phyloP scores from a whole-genome alignment of 92 coral and sea anemone genomes.

The Nematostella vectensis region DNA sequence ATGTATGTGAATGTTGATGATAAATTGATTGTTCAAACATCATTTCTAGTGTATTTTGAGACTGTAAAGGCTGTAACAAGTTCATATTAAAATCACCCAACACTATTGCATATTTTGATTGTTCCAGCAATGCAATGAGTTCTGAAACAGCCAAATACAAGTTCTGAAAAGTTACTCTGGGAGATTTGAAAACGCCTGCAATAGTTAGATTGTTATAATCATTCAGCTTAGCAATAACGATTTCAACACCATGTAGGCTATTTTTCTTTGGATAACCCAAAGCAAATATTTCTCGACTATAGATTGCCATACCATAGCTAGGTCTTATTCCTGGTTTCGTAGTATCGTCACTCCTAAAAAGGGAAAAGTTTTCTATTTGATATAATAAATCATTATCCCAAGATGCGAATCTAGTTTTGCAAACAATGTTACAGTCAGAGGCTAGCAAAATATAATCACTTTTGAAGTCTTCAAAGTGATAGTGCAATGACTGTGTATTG shows the following conservation, averaged over 20 bases:
- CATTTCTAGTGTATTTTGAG: constrained; percentile 10
- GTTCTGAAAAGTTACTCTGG: constrained; percentile 10
- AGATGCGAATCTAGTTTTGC: constrained; percentile 18
- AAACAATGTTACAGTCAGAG: constrained; percentile 14
- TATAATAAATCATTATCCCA: constrained; percentile 12
- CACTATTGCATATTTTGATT: constrained; percentile 8
- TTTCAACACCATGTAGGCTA: constrained; percentile 34
- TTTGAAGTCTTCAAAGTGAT: constrained; percentile 36
- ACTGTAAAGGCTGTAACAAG: constrained; percentile 9
- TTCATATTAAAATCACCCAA: constrained; percentile 21
- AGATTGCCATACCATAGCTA: constrained; percentile 32
- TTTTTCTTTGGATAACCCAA: constrained; percentile 24
- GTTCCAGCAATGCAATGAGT: constrained; percentile 3
- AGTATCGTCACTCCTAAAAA: constrained; percentile 25
- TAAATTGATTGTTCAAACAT: constrained; percentile 24
- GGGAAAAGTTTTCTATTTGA: constrained; percentile 9
- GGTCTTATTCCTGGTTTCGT: constrained; percentile 12
- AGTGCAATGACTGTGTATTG: constrained; percentile 45
- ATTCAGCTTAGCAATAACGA: constrained; percentile 15
- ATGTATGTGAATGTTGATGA: too few relatives aligned
- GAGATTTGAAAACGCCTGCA: constrained; percentile 18
- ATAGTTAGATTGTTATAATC: constrained; percentile 3
- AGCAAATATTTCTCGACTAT: constrained; percentile 23
- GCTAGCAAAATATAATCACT: constrained; percentile 13
- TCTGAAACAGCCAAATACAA: constrained; percentile 16